Conservation (phyloP, 2,113 vertebrate species). For the Takifugu bimaculatus region DNA sequence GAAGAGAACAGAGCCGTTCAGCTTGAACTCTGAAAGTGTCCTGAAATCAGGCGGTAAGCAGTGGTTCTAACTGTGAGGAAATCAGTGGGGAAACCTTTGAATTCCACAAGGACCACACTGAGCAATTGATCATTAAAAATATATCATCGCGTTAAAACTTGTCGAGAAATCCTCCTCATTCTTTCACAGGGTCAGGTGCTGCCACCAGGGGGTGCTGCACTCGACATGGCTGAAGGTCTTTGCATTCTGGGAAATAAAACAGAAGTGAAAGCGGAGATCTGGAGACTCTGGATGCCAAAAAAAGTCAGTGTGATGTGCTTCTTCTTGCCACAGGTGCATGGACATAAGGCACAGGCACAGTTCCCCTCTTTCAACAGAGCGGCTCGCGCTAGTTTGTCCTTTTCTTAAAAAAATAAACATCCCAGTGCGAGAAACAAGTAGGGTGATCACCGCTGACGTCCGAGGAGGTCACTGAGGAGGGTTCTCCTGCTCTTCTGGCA, state of each 20-base stretch:
- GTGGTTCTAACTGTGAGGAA: too few relatives aligned
- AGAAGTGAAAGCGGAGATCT: constrained; percentile 29
- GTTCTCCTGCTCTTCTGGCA: too few relatives aligned
- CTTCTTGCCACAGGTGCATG: constrained; percentile 96
- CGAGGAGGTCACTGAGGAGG: too few relatives aligned
- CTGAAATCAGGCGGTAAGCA: too few relatives aligned
- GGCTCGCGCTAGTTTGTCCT: constrained; percentile 73
- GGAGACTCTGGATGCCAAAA: constrained; percentile 43
- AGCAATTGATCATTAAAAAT: neutral
- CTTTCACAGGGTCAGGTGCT: constrained; percentile 16
- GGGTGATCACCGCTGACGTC: constrained; percentile 77
- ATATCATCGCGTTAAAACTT: too few relatives aligned
- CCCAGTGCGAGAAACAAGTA: constrained; percentile 82
- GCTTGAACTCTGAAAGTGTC: too few relatives aligned
- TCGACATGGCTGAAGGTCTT: constrained; percentile 46
- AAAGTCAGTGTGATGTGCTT: constrained; percentile 88
- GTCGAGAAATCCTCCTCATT: neutral
- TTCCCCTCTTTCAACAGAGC: constrained; percentile 92
- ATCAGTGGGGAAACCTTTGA: too few relatives aligned
- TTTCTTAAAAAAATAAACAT: constrained; percentile 55
- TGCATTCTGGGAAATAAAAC: constrained; percentile 43
- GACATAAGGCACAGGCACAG: constrained; percentile 97
- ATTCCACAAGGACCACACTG: too few relatives aligned
- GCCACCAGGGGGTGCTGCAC: constrained; percentile 14
- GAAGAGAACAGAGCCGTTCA: neutral